A percentile compares a stretch with the other conserved stretches of the same genome.
phyloP scores from a whole-genome alignment of 2,113 vertebrate species.

The Pygoscelis adeliae region DNA sequence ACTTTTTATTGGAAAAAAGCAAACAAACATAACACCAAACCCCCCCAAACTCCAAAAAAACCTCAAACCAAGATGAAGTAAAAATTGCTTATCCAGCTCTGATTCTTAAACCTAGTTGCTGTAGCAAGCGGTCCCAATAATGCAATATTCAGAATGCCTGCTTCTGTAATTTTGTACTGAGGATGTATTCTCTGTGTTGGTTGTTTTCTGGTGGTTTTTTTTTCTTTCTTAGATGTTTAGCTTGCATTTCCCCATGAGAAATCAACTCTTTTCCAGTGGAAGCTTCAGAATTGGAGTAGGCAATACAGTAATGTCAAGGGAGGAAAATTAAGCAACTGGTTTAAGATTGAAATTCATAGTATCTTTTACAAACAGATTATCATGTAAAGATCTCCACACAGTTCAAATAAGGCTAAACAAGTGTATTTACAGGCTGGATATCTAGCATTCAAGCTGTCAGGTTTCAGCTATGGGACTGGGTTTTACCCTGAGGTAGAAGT shows the following conservation, averaged over 20 bases:
- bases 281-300: neutral
- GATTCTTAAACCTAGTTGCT: neutral
- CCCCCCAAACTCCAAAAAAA: fast-evolving
- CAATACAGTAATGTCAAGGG: neutral
- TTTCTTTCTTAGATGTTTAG: neutral
- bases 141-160: neutral
- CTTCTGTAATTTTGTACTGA: neutral
- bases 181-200: neutral
- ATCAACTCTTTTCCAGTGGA: neutral
- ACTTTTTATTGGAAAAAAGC: neutral
- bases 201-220: neutral
- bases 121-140: neutral
- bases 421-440: neutral
- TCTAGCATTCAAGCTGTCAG: neutral
- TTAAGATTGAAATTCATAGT: neutral
- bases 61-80: neutral
- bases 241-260: neutral
- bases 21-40: neutral
- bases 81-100: neutral
- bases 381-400: neutral
- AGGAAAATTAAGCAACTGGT: neutral
- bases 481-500: neutral
- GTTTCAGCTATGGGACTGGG: neutral
- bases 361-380: neutral
- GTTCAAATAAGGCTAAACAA: neutral